A percentile compares a stretch with the other conserved stretches of the same genome.
phyloP scores from a whole-genome alignment of 2,888 invertebrate species.

The Xylota sylvarum region DNA sequence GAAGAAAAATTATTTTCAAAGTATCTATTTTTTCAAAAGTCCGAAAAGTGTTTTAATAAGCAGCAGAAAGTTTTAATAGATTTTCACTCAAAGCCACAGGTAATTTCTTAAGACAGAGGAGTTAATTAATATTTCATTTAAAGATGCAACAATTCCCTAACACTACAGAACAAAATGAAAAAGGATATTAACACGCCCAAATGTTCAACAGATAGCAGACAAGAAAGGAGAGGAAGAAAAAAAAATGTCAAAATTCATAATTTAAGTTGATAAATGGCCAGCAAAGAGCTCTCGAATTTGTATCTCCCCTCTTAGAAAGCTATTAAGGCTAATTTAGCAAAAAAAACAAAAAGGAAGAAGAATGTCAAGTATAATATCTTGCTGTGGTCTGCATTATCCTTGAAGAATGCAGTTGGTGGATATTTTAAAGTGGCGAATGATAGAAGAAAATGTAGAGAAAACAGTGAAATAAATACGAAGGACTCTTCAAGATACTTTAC shows the following conservation, averaged over 20 bases:
- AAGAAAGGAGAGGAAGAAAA: neutral
- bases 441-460: conserved; percentile 27
- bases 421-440: conserved; percentile 53
- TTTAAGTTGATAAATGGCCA: conserved; percentile 70
- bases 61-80: conserved; percentile 40
- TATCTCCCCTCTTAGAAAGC: conserved; percentile 45
- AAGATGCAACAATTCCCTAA: neutral
- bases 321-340: conserved; percentile 74
- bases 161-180: neutral
- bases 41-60: neutral
- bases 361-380: conserved; percentile 63
- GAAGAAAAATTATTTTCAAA: too few species aligned
- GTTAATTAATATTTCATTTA: conserved; percentile 39
- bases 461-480: conserved; percentile 31
- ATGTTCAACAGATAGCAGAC: conserved; percentile 46
- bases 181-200: conserved; percentile 13
- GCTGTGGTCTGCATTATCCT: conserved; percentile 68
- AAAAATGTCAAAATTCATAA: conserved; percentile 50
- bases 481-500: conserved; percentile 52
- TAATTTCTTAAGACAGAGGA: conserved; percentile 4
- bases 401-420: conserved; percentile 55
- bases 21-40: too few species aligned
- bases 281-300: conserved; percentile 69
- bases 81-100: conserved; percentile 42
- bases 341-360: conserved; percentile 24